Percentiles rank a stretch among this genome's conserved stretches.
Conservation (phyloP, 1,140 invertebrate genomes). For the fruit fly (Drosophila melanogaster) region Release_6_plus_ISO1_MT NT_037436.4:11508501-11509000, state of each 20-base stretch:
- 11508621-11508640: background rate
- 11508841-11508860: background rate
- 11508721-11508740: background rate
- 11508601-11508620: background rate
- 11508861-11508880: constrained; percentile 2
- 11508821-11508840: background rate
- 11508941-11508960: too few relatives aligned
- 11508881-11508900: constrained; percentile 1
- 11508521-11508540: background rate
- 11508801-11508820: constrained; percentile 23
- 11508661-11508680: constrained; percentile 21
- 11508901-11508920: background rate
- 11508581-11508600: constrained; percentile 1
- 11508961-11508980: too few relatives aligned
- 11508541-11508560: background rate
- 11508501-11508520: too few relatives aligned
- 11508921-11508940: too few relatives aligned
- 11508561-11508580: background rate
- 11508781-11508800: constrained; percentile 17
- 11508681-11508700: background rate
- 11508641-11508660: constrained; percentile 4
- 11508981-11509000: too few relatives aligned
- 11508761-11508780: background rate
- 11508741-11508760: constrained; percentile 7
- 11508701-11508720: background rate